These are phyloP conservation scores for Mythimna pallens DNA, from an alignment of 2,888 invertebrate species.

Conservation along the genomic window DNA sequence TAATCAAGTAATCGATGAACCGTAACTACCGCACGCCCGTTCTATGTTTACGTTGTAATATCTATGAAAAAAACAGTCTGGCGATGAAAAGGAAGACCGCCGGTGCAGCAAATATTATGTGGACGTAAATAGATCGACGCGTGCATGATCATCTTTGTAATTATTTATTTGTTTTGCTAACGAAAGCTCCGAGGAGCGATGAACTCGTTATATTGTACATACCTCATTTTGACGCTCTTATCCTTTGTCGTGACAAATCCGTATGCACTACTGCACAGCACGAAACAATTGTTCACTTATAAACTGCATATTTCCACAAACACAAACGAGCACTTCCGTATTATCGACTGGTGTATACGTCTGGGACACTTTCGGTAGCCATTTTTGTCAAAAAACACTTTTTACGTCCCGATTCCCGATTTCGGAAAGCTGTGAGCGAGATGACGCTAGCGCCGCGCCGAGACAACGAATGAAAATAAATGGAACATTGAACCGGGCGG, in stretches of 20 bases:
- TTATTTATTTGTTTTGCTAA: constrained; percentile 90
- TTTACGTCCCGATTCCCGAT: constrained; percentile 84
- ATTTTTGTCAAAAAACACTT: constrained; percentile 88
- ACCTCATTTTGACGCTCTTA: constrained; percentile 88
- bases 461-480: constrained; percentile 80
- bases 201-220: constrained; percentile 79
- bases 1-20: constrained; percentile 86
- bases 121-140: constrained; percentile 84
- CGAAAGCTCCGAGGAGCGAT: constrained; percentile 84
- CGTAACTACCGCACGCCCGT: constrained; percentile 75
- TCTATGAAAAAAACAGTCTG: constrained; percentile 73
- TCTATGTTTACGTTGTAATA: constrained; percentile 83
- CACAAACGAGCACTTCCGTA: constrained; percentile 82
- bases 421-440: constrained; percentile 83
- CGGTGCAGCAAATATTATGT: constrained; percentile 77
- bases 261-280: constrained; percentile 88
- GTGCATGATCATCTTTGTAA: constrained; percentile 77
- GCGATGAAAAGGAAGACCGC: constrained; percentile 75
- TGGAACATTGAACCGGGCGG: constrained; percentile 79
- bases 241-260: constrained; percentile 89
- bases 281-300: constrained; percentile 89
- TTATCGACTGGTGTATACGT: constrained; percentile 81
- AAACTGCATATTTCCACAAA: constrained; percentile 87
- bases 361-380: constrained; percentile 84
- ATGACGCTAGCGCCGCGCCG: constrained; percentile 84